Base-by-base conservation (phyloP, 2,888 invertebrate species). In the Ophion obscuratus region DNA sequence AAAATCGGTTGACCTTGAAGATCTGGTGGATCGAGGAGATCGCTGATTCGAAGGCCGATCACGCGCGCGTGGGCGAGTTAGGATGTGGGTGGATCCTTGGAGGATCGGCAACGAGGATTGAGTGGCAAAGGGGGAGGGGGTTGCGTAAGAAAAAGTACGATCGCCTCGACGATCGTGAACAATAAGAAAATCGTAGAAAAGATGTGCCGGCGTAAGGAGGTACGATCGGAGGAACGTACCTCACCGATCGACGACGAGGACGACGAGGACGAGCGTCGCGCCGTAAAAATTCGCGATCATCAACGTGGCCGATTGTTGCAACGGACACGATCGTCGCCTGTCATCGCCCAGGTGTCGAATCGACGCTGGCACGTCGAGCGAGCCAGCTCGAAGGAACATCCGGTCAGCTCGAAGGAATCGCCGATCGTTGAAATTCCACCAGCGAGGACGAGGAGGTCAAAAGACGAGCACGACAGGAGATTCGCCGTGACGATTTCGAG, bases 151-250 rank as follows among this genome's bases (percentile, higher is more conserved):
- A 24, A 20, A 61, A 59, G 40, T 14, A 44, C 84, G 84, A 64
- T 83, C 83, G 79, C 40, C 74, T 40, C 62, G 77, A 78, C 78
- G 83, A 81, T 84, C 83, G 81, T 61, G 62, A 61, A 68, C 68
- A 61, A 66, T 68, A 74, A 40, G 40, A 78, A 81, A 75, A 81
- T 24, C 73, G 81, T 78, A 24, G 79, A 70, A 83, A 87, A 86
- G 64, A 88, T 87, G 87, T 81, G 78, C 87, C 82, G 81, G 81
- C 74, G 78, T 62, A 84, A 82, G 81, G 86, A 81, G 87, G 81
- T 88, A 88, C 86, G 86, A 87, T 85, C 86, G 88, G 88, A 88
- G 88, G 83, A 86, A 88, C 86, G 85, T 88, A 86, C 83, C 87
- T 87, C 85, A 84, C 76, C 81, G 78, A 80, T 81, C 81, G 81